Conservation (phyloP, 2,113 vertebrate genomes). For the Serinus canaria region DNA sequence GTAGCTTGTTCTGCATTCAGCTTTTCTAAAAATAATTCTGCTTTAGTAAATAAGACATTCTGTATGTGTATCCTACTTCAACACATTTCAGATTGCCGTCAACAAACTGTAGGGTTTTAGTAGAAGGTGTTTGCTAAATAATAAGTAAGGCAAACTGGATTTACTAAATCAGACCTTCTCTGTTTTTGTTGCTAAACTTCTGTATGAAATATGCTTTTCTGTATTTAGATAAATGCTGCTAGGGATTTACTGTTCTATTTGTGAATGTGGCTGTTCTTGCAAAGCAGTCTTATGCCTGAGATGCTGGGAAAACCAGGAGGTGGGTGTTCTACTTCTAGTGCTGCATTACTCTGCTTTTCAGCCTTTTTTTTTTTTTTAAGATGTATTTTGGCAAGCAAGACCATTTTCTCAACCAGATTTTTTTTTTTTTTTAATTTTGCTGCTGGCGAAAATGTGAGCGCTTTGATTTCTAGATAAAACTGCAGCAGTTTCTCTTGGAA, state of each 20-base stretch:
- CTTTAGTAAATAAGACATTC: constrained; percentile 57
- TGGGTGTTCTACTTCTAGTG: background rate
- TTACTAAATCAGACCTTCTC: constrained; percentile 27
- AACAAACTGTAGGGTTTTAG: constrained; percentile 55
- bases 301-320: background rate
- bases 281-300: background rate
- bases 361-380: background rate
- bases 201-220: background rate
- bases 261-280: background rate
- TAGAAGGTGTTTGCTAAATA: constrained; percentile 63
- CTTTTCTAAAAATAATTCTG: constrained; percentile 46
- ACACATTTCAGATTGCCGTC: constrained; percentile 56
- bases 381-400: background rate
- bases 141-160: constrained; percentile 43
- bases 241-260: constrained; percentile 33
- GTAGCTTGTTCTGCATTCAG: constrained; percentile 52
- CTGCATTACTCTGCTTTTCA: background rate
- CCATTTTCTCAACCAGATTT: background rate
- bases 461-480: background rate
- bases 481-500: background rate
- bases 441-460: background rate
- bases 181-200: constrained; percentile 45
- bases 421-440: background rate
- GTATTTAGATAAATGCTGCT: background rate
- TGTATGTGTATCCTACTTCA: constrained; percentile 53